These are phyloP conservation scores for Cyphomyrus plagiostoma DNA, from an alignment of 2,113 vertebrate genomes.

Conservation along the genomic window DNA sequence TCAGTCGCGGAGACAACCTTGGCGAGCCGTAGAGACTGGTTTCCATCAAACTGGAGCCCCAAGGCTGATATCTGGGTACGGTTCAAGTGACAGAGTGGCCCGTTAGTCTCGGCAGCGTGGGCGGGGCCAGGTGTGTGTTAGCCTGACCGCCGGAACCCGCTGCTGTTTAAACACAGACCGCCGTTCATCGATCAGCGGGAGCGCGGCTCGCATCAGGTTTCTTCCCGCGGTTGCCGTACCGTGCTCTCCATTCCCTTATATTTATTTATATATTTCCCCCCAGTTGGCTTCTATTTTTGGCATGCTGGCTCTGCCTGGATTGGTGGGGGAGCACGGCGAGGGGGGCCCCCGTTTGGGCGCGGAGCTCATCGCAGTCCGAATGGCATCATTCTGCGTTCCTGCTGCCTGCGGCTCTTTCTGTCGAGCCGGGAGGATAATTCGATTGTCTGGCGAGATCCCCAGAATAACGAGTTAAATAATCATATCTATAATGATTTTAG, in stretches of 20 bases:
- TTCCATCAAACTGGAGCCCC: neutral
- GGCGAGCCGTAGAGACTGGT: neutral
- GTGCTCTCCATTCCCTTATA: neutral
- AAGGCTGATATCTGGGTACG: neutral
- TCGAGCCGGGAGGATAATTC: neutral
- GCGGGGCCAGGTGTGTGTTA: neutral
- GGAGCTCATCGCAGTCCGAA: neutral
- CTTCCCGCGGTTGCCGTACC: neutral
- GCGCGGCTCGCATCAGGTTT: neutral
- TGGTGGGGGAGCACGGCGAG: neutral
- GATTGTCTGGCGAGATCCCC: neutral
- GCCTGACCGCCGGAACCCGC: neutral
- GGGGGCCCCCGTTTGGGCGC: neutral
- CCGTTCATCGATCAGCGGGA: neutral
- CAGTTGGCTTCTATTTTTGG: neutral
- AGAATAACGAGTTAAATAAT: constrained; percentile 2
- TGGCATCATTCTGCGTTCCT: neutral
- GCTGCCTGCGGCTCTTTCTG: neutral
- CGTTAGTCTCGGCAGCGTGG: neutral
- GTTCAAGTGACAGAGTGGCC: neutral
- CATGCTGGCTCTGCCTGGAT: neutral
- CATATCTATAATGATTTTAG: constrained; percentile 5
- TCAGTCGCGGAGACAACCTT: neutral
- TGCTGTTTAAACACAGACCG: neutral
- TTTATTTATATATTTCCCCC: neutral